Evolutionary conservation across 2,113 vertebrate species (phyloP).

Genomic region (Sebastes fasciatus): DNA sequence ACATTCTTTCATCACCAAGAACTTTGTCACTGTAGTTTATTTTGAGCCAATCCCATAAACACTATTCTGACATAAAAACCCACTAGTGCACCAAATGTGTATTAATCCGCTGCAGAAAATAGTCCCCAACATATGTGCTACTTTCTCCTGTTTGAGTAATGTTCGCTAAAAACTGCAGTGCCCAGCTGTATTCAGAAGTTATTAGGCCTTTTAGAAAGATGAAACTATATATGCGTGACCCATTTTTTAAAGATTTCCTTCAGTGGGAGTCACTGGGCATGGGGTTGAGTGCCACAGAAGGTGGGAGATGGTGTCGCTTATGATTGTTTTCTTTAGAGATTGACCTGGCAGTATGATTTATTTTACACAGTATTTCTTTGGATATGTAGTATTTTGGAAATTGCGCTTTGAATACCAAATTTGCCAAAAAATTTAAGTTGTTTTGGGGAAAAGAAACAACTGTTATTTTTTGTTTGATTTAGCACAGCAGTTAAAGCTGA

Average conservation of each 20-base stretch:
- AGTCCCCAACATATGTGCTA: background rate
- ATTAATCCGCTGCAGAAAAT: conserved; percentile 1
- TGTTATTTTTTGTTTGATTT: background rate
- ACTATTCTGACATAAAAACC: background rate
- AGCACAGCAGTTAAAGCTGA: background rate
- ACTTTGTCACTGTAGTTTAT: background rate
- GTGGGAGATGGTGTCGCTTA: background rate
- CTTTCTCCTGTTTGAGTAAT: background rate
- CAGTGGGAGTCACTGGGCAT: background rate
- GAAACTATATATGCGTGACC: background rate
- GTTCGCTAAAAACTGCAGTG: background rate
- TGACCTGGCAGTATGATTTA: background rate
- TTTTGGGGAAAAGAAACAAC: too few relatives aligned
- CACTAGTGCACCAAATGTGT: background rate
- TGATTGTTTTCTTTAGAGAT: background rate
- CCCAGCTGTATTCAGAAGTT: background rate
- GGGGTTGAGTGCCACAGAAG: background rate
- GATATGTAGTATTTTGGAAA: background rate
- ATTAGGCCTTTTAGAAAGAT: background rate
- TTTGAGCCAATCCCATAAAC: background rate
- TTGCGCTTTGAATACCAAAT: background rate
- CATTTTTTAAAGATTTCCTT: background rate
- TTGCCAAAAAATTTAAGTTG: background rate
- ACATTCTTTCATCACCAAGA: background rate
- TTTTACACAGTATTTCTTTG: background rate